Conservation (phyloP, 1,140 invertebrate genomes). For the Lepidostoma basale region DNA sequence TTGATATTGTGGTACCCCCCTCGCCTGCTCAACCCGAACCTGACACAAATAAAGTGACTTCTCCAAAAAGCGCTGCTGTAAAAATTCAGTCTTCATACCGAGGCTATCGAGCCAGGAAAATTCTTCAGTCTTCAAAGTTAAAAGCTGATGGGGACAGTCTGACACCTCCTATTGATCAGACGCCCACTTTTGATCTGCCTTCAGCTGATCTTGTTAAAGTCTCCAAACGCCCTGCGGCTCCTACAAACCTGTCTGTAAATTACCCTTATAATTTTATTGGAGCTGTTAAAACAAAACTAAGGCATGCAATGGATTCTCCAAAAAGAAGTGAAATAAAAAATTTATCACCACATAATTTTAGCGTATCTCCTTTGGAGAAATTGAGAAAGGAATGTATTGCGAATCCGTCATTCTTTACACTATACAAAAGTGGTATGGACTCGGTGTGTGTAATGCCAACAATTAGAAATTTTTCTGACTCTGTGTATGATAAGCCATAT, state of each 20-base stretch:
- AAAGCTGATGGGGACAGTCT: too few relatives aligned
- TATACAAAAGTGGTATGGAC: conserved; percentile 3
- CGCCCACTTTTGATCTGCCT: too few relatives aligned
- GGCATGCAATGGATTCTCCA: background rate
- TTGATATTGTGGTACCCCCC: too few relatives aligned
- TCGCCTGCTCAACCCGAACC: too few relatives aligned
- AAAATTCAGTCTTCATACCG: conserved; percentile 10
- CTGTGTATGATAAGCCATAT: background rate
- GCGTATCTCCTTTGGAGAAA: background rate
- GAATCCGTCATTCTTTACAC: background rate
- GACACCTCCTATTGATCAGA: too few relatives aligned
- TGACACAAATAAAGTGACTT: too few relatives aligned
- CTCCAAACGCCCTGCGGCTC: too few relatives aligned
- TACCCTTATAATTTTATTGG: conserved; percentile 34
- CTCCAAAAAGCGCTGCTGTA: background rate
- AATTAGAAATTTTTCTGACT: background rate
- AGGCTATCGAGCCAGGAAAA: conserved; percentile 3
- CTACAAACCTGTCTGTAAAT: background rate
- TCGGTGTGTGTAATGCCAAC: background rate
- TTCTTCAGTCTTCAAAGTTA: background rate
- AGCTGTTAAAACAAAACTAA: conserved; percentile 31
- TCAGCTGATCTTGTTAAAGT: too few relatives aligned
- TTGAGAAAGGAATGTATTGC: background rate
- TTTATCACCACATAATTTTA: background rate
- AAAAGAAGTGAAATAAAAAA: background rate